Conservation (phyloP, 2,113 vertebrate species). For the Epinephelus moara region DNA sequence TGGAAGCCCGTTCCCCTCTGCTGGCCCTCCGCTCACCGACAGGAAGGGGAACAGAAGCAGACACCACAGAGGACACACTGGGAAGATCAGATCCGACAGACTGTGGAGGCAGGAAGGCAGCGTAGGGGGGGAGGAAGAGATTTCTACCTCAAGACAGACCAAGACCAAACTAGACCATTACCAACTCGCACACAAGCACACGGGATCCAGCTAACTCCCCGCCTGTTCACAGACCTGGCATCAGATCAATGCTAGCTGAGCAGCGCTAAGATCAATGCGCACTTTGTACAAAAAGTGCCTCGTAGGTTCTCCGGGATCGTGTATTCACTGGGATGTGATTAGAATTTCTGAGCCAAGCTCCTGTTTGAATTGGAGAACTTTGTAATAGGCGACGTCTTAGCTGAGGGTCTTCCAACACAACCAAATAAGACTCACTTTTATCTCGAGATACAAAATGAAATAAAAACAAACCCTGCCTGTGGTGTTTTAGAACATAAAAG, state of each 20-base stretch:
- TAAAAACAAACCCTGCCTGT: slow-evolving; percentile 20
- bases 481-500: slow-evolving; percentile 31
- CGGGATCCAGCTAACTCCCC: neutral
- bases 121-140: neutral
- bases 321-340: slow-evolving; percentile 50
- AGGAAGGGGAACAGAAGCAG: slow-evolving; percentile 72
- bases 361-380: slow-evolving; percentile 40
- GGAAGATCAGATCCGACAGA: slow-evolving; percentile 68
- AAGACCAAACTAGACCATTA: slow-evolving; percentile 48
- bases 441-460: slow-evolving; percentile 13
- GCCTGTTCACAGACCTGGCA: slow-evolving; percentile 33
- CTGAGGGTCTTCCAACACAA: slow-evolving; percentile 31
- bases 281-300: slow-evolving; percentile 53
- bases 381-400: slow-evolving; percentile 4
- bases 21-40: slow-evolving; percentile 64
- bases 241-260: slow-evolving; percentile 49
- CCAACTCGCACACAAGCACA: slow-evolving; percentile 1
- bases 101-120: slow-evolving; percentile 41
- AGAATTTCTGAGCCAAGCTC: slow-evolving; percentile 31
- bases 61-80: slow-evolving; percentile 59
- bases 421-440: slow-evolving; percentile 27
- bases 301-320: slow-evolving; percentile 38
- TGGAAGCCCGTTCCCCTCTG: slow-evolving; percentile 71
- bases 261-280: slow-evolving; percentile 36
- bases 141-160: slow-evolving; percentile 30